These are phyloP conservation scores for Pimephales promelas DNA, from an alignment of 2,113 vertebrate genomes.

Conservation along the genomic window DNA sequence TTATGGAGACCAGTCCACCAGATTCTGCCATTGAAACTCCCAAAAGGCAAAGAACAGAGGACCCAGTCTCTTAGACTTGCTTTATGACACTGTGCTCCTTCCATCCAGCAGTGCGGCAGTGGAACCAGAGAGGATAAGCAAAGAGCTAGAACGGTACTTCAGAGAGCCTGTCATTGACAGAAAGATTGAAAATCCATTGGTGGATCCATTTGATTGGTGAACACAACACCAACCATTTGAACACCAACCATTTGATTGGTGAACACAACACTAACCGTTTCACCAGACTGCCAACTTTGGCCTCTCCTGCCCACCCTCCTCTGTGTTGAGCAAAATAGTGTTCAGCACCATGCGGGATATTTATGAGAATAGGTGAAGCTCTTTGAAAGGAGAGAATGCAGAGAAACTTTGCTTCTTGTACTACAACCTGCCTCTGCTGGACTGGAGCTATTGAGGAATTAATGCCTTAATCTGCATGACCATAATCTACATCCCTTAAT, in stretches of 20 bases:
- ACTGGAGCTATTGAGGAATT: background rate
- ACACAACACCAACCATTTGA: background rate
- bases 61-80: background rate
- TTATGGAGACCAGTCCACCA: background rate
- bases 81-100: slow-evolving; percentile 6
- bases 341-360: slow-evolving; percentile 20
- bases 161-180: slow-evolving; percentile 20
- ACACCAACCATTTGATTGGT: slow-evolving; percentile 1
- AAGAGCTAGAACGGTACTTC: slow-evolving; percentile 11
- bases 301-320: slow-evolving; percentile 4
- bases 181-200: slow-evolving; percentile 2
- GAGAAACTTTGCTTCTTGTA: background rate
- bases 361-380: background rate
- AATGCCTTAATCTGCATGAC: too few relatives aligned
- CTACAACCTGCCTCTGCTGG: slow-evolving; percentile 7
- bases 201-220: background rate
- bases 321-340: background rate
- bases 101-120: background rate
- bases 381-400: background rate
- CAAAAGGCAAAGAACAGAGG: slow-evolving; percentile 18
- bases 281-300: background rate
- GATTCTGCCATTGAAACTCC: background rate
- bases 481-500: too few relatives aligned
- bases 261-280: background rate
- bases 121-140: background rate